Percentiles rank a stretch among this genome's conserved stretches.
Conservation (phyloP, 2,888 invertebrate genomes). For the Crocallis elinguaria region DNA sequence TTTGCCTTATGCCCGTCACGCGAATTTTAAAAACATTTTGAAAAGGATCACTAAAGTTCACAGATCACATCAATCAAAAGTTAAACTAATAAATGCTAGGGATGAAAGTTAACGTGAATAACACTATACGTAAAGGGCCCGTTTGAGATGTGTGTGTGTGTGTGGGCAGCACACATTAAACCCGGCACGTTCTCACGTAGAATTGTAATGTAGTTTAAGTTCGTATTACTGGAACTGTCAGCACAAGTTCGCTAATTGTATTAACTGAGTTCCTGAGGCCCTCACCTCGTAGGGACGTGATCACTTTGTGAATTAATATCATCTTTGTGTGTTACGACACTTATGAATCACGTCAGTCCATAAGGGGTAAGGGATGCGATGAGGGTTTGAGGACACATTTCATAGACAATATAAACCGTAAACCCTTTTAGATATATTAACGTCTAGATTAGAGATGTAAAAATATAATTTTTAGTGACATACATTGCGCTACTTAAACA, state of each 20-base stretch:
- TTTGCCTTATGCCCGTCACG: too few relatives aligned
- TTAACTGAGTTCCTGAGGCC: conserved; percentile 2
- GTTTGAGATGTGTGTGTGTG: background rate
- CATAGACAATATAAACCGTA: too few relatives aligned
- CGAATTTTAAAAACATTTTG: too few relatives aligned
- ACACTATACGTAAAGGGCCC: too few relatives aligned
- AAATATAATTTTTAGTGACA: too few relatives aligned
- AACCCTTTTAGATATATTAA: too few relatives aligned
- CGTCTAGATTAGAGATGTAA: too few relatives aligned
- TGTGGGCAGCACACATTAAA: background rate
- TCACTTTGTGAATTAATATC: conserved; percentile 1
- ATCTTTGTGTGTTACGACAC: background rate
- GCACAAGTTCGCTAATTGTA: conserved; percentile 9
- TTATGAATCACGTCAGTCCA: too few relatives aligned
- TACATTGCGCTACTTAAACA: too few relatives aligned
- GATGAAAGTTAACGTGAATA: too few relatives aligned
- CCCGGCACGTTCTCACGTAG: background rate
- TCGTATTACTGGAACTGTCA: conserved; percentile 5
- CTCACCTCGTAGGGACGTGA: conserved; percentile 13
- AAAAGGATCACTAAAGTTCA: background rate
- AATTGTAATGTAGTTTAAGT: conserved; percentile 9
- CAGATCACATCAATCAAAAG: background rate
- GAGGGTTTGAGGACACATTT: too few relatives aligned
- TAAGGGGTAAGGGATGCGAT: too few relatives aligned
- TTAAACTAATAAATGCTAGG: background rate